A percentile compares a stretch with the other conserved stretches of the same genome.
phyloP scores from a whole-genome alignment of 2,113 vertebrate genomes.

The Alectura lathami region DNA sequence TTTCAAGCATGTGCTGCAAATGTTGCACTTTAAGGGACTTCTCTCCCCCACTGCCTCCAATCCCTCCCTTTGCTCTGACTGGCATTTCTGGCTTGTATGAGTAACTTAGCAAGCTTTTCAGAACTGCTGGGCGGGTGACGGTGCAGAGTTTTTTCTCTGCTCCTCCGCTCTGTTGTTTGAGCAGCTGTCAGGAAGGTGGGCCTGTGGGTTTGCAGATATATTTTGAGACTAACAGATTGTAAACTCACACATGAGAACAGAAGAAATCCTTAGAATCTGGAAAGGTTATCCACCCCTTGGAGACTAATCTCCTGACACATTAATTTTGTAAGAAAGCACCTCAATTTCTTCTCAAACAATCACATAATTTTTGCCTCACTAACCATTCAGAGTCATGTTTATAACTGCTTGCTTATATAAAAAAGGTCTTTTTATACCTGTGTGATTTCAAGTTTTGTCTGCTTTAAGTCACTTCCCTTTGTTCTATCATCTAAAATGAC shows the following conservation, averaged over 20 bases:
- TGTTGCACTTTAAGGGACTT: slow-evolving; percentile 28
- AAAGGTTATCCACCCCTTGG: slow-evolving; percentile 69
- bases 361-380: slow-evolving; percentile 64
- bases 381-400: slow-evolving; percentile 68
- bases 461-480: slow-evolving; percentile 45
- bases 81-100: slow-evolving; percentile 48
- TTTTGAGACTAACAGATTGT: slow-evolving; percentile 67
- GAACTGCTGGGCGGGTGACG: slow-evolving; percentile 18
- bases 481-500: slow-evolving; percentile 32
- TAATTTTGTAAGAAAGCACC: slow-evolving; percentile 67
- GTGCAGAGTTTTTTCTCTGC: slow-evolving; percentile 12
- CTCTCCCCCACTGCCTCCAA: not conserved
- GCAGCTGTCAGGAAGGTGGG: slow-evolving; percentile 74
- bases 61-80: not conserved
- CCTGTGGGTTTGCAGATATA: slow-evolving; percentile 68
- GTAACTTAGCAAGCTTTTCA: slow-evolving; percentile 63
- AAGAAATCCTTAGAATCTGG: slow-evolving; percentile 70
- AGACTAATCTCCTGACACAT: slow-evolving; percentile 75
- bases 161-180: slow-evolving; percentile 60
- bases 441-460: slow-evolving; percentile 66
- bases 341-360: slow-evolving; percentile 71
- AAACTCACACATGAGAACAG: slow-evolving; percentile 62
- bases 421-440: slow-evolving; percentile 50
- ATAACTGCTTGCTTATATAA: slow-evolving; percentile 64
- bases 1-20: not conserved